Conservation (phyloP, 37 sponge, comb jelly and placozoan genomes). For the Tethya wilhelma region DNA sequence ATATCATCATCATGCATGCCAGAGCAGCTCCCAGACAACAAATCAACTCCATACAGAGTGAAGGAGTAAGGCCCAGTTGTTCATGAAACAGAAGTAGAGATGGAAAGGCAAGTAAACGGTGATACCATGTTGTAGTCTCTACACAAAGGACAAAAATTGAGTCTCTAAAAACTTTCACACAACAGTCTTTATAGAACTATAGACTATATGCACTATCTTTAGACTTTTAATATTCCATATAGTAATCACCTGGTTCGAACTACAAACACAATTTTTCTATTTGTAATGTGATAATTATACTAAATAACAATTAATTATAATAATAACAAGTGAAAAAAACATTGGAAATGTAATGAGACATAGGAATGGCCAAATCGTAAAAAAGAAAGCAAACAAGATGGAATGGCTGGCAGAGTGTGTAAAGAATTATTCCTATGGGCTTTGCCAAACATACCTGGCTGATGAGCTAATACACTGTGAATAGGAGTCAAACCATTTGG, state of each 20-base stretch:
- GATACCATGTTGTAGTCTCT: slow-evolving; percentile 10
- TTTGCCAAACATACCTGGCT: slow-evolving; percentile 8
- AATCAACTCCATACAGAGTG: slow-evolving; percentile 71
- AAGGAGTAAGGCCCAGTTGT: slow-evolving; percentile 25
- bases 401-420: too few relatives aligned
- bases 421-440: neutral
- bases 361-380: too few relatives aligned
- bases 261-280: too few relatives aligned
- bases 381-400: too few relatives aligned
- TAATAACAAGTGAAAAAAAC: neutral
- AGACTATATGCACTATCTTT: too few relatives aligned
- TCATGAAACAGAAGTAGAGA: slow-evolving; percentile 33
- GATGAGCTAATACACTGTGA: slow-evolving; percentile 40
- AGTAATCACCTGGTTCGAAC: too few relatives aligned
- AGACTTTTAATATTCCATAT: too few relatives aligned
- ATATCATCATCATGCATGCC: slow-evolving; percentile 43
- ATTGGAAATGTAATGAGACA: neutral
- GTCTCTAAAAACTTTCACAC: neutral
- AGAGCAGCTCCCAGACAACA: slow-evolving; percentile 62
- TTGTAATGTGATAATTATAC: too few relatives aligned
- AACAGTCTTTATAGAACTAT: too few relatives aligned
- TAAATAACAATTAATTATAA: too few relatives aligned
- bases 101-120: slow-evolving; percentile 22
- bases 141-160: too few relatives aligned
- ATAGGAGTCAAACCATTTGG: slow-evolving; percentile 74